These are phyloP conservation scores for Erethizon dorsatum DNA, from an alignment of 2,797 vertebrate species.

Conservation along the genomic window DNA sequence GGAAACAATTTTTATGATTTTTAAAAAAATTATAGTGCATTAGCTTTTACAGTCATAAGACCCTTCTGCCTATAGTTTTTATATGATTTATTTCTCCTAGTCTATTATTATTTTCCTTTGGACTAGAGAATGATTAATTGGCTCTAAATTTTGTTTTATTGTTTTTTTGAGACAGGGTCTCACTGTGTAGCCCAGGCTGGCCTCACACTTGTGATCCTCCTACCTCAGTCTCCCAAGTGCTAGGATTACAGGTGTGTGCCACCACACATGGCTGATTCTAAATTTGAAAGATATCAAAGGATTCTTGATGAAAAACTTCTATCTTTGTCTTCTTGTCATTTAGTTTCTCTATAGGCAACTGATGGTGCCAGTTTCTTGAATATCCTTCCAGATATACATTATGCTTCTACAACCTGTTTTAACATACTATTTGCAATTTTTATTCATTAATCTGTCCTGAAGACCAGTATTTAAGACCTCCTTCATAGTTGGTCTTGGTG, in stretches of 20 bases:
- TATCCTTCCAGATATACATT: not conserved
- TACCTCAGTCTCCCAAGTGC: not conserved
- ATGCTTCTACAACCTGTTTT: not conserved
- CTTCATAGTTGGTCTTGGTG: not conserved
- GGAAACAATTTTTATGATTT: not conserved
- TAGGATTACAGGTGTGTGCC: not conserved
- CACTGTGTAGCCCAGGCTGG: not conserved
- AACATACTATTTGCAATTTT: not conserved
- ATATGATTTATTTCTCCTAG: not conserved
- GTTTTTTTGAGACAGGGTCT: not conserved
- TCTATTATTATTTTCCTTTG: slow-evolving; percentile 13
- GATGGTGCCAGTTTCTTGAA: slow-evolving; percentile 24
- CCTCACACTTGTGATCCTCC: not conserved
- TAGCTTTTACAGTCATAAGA: slow-evolving; percentile 32
- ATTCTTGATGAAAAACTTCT: slow-evolving; percentile 17
- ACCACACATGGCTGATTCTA: not conserved
- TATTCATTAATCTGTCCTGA: slow-evolving; percentile 10
- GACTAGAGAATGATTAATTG: not conserved
- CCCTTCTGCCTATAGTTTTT: not conserved
- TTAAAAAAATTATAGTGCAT: not conserved
- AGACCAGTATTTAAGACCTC: not conserved
- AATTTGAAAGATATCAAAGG: slow-evolving; percentile 10
- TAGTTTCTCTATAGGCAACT: slow-evolving; percentile 2
- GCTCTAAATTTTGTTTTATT: not conserved
- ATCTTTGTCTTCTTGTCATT: not conserved